Evolutionary conservation across 2,797 vertebrate genomes (phyloP).

Genomic region (Gymnoscopelus microlampas): DNA sequence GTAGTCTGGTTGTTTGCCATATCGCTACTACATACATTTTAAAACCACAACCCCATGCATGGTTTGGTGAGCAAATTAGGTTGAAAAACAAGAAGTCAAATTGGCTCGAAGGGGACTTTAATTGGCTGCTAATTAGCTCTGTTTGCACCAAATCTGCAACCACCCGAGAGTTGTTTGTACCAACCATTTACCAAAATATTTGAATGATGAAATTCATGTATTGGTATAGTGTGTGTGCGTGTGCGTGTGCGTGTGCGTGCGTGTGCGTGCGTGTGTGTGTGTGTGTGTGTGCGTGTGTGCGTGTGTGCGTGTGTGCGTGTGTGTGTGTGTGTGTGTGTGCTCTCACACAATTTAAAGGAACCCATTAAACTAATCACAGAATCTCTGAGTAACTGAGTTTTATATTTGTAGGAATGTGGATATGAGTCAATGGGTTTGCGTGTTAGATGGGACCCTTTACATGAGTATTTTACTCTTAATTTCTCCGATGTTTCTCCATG

Average conservation of each 20-base stretch:
- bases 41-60: too few relatives aligned
- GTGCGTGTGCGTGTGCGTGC: slow-evolving; percentile 1
- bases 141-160: too few relatives aligned
- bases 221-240: neutral
- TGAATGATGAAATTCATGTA: too few relatives aligned
- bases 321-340: slow-evolving; percentile 24
- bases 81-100: too few relatives aligned
- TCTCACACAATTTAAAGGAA: slow-evolving; percentile 46
- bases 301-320: neutral
- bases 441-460: slow-evolving; percentile 38
- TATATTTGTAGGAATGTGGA: slow-evolving; percentile 59
- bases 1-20: too few relatives aligned
- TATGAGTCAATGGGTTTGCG: slow-evolving; percentile 52
- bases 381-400: slow-evolving; percentile 57
- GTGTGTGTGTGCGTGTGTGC: neutral
- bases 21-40: too few relatives aligned
- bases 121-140: too few relatives aligned
- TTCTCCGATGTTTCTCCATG: slow-evolving; percentile 27
- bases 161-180: too few relatives aligned
- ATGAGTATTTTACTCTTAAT: slow-evolving; percentile 47
- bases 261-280: slow-evolving; percentile 5
- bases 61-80: too few relatives aligned
- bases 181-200: too few relatives aligned
- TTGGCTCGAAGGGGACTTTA: too few relatives aligned
- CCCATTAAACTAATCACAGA: slow-evolving; percentile 69